Evolutionary conservation across 2,888 invertebrate species (phyloP).

Genomic region (Liopterus haemorrhoidalis): DNA sequence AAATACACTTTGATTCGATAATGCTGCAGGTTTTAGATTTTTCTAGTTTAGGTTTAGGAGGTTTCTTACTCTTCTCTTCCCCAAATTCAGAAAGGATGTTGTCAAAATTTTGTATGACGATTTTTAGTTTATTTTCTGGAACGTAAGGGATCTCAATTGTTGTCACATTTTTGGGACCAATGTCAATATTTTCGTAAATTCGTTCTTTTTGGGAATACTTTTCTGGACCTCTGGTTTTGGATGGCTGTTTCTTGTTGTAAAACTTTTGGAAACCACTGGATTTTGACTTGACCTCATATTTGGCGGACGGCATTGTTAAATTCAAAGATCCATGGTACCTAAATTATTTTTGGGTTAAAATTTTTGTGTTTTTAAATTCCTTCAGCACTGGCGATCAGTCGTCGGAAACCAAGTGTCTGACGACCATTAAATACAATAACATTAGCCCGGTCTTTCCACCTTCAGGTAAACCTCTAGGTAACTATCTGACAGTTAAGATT

Average conservation of each 20-base stretch:
- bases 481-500: too few species aligned
- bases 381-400: too few species aligned
- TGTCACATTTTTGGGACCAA: conserved; percentile 44
- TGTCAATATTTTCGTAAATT: conserved; percentile 37
- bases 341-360: too few species aligned
- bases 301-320: conserved; percentile 37
- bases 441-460: too few species aligned
- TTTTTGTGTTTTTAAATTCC: too few species aligned
- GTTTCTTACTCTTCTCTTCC: conserved; percentile 28
- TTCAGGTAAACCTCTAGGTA: too few species aligned
- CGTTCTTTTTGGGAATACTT: conserved; percentile 31
- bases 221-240: not conserved
- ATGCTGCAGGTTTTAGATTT: conserved; percentile 67
- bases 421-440: too few species aligned
- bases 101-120: conserved; percentile 51
- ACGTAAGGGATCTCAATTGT: conserved; percentile 41
- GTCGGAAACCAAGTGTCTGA: too few species aligned
- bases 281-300: conserved; percentile 30
- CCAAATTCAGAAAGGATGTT: conserved; percentile 49
- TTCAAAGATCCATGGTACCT: too few species aligned
- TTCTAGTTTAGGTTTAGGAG: conserved; percentile 53
- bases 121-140: conserved; percentile 45
- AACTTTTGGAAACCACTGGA: conserved; percentile 38
- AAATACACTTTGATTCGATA: conserved; percentile 62
- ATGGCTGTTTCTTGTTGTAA: conserved; percentile 25